These are phyloP conservation scores for Galerucella calmariensis DNA, from an alignment of 2,888 invertebrate genomes.

Conservation along the genomic window DNA sequence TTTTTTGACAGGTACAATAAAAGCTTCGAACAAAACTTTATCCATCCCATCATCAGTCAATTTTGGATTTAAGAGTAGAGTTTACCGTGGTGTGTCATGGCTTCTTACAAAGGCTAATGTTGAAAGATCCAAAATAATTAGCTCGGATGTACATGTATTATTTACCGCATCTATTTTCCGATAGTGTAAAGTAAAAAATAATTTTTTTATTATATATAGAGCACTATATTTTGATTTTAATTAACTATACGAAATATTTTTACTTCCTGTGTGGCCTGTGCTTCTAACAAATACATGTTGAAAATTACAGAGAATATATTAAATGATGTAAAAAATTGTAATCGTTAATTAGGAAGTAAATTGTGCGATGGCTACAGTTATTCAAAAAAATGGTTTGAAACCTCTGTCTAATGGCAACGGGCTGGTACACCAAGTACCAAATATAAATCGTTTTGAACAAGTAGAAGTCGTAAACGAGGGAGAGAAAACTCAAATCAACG, in stretches of 20 bases:
- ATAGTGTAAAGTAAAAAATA: constrained; percentile 6
- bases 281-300: not conserved
- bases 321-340: constrained; percentile 11
- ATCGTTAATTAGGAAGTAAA: constrained; percentile 12
- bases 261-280: constrained; percentile 43
- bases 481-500: constrained; percentile 37
- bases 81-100: constrained; percentile 57
- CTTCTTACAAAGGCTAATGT: constrained; percentile 59
- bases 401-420: constrained; percentile 75
- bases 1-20: not conserved
- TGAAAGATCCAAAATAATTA: constrained; percentile 44
- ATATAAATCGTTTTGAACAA: constrained; percentile 57
- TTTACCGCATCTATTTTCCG: constrained; percentile 28
- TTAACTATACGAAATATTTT: constrained; percentile 14
- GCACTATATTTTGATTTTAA: not conserved
- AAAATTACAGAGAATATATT: constrained; percentile 11
- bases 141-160: constrained; percentile 26
- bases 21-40: not conserved
- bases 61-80: constrained; percentile 20
- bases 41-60: constrained; percentile 35
- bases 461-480: constrained; percentile 43
- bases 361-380: constrained; percentile 78
- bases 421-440: constrained; percentile 63
- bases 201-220: constrained; percentile 15
- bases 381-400: constrained; percentile 86